These are phyloP conservation scores for Scytalopus superciliaris DNA, from an alignment of 2,113 vertebrate species.

Conservation along the genomic window DNA sequence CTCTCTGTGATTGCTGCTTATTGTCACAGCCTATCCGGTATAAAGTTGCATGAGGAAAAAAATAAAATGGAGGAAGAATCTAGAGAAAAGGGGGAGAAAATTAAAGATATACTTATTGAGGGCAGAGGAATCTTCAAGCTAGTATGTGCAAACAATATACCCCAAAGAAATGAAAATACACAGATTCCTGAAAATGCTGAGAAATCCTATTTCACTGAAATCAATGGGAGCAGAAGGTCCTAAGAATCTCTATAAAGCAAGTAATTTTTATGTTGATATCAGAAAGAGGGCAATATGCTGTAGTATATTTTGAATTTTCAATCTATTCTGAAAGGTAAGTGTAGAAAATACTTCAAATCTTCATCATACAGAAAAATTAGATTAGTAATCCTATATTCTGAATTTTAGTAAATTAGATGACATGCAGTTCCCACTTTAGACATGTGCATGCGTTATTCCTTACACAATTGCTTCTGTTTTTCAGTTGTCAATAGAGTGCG, in stretches of 20 bases:
- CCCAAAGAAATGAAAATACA: not conserved
- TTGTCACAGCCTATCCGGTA: not conserved
- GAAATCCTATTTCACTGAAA: not conserved
- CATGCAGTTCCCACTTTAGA: not conserved
- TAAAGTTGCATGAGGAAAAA: not conserved
- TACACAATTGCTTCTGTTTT: not conserved
- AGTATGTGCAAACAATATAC: not conserved
- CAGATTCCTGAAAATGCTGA: not conserved
- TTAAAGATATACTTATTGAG: not conserved
- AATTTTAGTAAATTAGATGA: not conserved
- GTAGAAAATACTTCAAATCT: not conserved
- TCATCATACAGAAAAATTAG: not conserved
- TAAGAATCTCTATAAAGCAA: not conserved
- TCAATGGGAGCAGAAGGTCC: not conserved
- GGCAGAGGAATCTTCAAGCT: not conserved
- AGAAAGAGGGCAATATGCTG: not conserved
- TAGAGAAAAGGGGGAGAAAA: not conserved
- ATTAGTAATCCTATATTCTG: not conserved
- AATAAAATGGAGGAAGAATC: not conserved
- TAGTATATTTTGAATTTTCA: not conserved
- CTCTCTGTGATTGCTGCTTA: not conserved
- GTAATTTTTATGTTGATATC: not conserved
- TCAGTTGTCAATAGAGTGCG: not conserved
- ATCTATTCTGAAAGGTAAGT: not conserved
- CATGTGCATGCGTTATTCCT: not conserved